These are phyloP conservation scores for Procavia capensis DNA, from an alignment of 2,113 vertebrate species.

Conservation along the genomic window DNA sequence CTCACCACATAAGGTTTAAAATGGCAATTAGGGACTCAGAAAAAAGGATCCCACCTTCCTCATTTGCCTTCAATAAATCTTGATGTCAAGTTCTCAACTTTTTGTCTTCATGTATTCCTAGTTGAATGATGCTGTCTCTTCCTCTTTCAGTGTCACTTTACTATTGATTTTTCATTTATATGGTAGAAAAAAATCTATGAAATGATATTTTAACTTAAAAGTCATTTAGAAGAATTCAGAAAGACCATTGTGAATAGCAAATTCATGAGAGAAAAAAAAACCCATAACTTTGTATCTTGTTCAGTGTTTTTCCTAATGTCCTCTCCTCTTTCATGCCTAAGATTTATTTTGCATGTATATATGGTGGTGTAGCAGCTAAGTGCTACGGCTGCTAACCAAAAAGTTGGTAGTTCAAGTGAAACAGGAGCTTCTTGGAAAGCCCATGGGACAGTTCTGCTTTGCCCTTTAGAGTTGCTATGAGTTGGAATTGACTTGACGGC, in stretches of 20 bases:
- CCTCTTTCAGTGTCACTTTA: not conserved
- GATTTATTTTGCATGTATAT: conserved; percentile 14
- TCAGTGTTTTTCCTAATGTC: conserved; percentile 27
- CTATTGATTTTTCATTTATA: conserved; percentile 35
- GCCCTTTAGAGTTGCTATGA: no score
- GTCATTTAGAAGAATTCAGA: conserved; percentile 31
- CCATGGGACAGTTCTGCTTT: no score
- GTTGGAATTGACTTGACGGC: no score
- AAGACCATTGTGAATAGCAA: not conserved
- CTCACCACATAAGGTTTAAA: conserved; percentile 48
- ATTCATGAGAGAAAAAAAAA: not conserved
- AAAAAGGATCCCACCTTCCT: not conserved
- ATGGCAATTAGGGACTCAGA: conserved; percentile 34
- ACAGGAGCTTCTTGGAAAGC: no score
- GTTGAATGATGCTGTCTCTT: conserved; percentile 10
- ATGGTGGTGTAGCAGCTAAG: no score
- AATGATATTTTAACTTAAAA: conserved; percentile 44
- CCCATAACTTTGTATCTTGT: not conserved
- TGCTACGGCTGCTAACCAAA: no score
- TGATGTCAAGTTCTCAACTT: conserved; percentile 32
- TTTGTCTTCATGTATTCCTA: not conserved
- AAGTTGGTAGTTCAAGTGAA: no score
- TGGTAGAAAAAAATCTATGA: not conserved
- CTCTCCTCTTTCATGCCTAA: not conserved
- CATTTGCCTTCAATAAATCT: conserved; percentile 40